Evolutionary conservation across 2,113 vertebrate species (phyloP), one percentile per base, ranked within the genome.

Genomic region (Leiothrix lutea): DNA sequence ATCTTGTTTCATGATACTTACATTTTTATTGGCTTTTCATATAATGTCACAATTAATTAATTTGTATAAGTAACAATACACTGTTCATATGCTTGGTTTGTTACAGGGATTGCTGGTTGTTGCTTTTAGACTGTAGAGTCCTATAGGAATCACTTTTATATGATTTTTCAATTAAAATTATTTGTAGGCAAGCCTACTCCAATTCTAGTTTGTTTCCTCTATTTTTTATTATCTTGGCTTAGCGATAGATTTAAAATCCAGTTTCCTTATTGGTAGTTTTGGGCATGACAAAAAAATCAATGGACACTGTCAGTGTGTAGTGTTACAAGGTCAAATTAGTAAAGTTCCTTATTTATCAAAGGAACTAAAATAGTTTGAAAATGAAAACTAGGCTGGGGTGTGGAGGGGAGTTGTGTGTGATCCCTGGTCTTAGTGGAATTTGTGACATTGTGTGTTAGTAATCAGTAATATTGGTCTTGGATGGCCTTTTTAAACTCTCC

Each of bases 221-320:
- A 12, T 45, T 86, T 70, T 71, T 48, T 6, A 4, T 61, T 45
- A 28, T 48, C 31, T 56, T 6, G 3, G 4, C 19, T 85, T n/a
- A 62, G 16, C 0, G 0, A n/a, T 28, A 24, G 29, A 25, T 56
- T 88, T 57, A 14, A 75, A 88, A 65, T n/a, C 51, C 28, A 12
- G 1, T 13, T 26, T 10, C 17, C 1, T 0, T 31, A 4, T 47
- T 48, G 35, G 26, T 61, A 31, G 70, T 21, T 31, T 17, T 1
- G 12, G 29, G 20, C 18, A 26, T 11, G 23, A 28, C 28, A 74
- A 84, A 64, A 36, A 42, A 67, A 51, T 47, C 31, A 5, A 15
- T 51, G 38, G 64, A 22, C 5, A 0, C 12, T 29, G 18, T 31
- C 38, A 17, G 7, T 2, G 9, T 14, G 1, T 1, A 2, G 11